Evolutionary conservation across 2,113 vertebrate species (phyloP), one percentile per base, ranked within the genome.

Genomic region (Mirounga angustirostris): DNA sequence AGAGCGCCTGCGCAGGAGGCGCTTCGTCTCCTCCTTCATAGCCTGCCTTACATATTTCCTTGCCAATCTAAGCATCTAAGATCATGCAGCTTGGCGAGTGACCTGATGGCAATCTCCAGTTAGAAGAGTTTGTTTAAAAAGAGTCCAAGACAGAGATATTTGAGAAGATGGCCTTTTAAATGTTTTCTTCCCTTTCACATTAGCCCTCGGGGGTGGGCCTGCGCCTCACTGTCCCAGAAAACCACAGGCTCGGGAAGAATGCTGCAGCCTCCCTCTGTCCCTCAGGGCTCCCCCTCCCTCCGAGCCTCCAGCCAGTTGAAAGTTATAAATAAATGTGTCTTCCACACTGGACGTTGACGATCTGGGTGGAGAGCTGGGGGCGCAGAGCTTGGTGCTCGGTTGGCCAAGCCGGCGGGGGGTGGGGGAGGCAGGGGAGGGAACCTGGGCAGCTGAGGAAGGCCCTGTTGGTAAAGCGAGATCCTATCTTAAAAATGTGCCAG

Each of bases 191-290:
- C 74, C n/a, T 93, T 96, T 69, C 89, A 65, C 82, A 92, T 61
- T 90, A 52, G 91, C 86, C 63, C 93, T 50, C 90, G 86, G 97
- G 81, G 93, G 79, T 93, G 85, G 96, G 73, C 91, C 71, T 69
- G 30, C 15, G 97, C 92, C 86, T 89, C 88, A 13, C 50, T 14
- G 65, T 54, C 95, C 91, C 71, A 80, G 96, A 61, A 97, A 98
- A 94, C 97, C 98, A 96, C 97, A 98, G 96, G 87, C 97, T 95
- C 67, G 96, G 40, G 6, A 98, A 92, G 97, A 98, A 98, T 98
- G 95, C 89, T 71, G 46, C 46, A 86, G 90, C 95, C 85, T 78
- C 89, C 85, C 91, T 94, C 91, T 96, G 7, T 67, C 63, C 96
- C 95, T 82, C 28, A 7, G 86, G 61, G 36, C 90, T 59, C 95